Percentiles rank a stretch among this genome's conserved stretches.
These are phyloP conservation scores for Grammomys dolichurus DNA, from an alignment of 2,113 vertebrate species.

Conservation along the genomic window DNA sequence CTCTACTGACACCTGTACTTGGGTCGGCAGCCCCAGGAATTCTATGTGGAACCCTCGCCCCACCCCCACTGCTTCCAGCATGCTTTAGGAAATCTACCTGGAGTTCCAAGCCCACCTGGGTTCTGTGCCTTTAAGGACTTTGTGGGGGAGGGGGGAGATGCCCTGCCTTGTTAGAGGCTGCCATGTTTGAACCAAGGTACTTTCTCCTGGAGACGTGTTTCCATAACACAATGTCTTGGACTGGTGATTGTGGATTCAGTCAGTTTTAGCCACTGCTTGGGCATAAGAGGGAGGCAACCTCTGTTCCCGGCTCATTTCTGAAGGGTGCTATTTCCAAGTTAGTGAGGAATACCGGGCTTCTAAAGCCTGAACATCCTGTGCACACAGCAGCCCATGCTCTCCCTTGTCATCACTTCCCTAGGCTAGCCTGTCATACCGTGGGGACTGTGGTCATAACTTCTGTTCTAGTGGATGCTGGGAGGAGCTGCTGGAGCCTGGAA, in stretches of 20 bases:
- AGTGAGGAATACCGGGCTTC: neutral
- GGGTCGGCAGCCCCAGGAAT: no score
- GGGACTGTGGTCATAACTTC: neutral
- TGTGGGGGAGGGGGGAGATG: no score
- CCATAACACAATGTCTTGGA: neutral
- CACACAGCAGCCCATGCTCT: rapidly evolving
- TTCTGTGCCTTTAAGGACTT: neutral
- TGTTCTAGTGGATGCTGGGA: neutral
- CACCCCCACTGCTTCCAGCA: neutral
- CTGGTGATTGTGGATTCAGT: neutral
- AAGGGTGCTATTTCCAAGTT: neutral
- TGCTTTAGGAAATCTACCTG: neutral
- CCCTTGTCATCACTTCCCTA: neutral
- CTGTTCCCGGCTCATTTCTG: neutral
- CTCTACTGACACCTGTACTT: neutral
- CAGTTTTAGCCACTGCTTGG: neutral
- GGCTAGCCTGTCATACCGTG: neutral
- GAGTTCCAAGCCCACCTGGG: rapidly evolving
- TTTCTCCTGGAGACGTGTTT: neutral
- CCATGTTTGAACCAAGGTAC: no score
- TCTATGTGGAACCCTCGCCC: rapidly evolving
- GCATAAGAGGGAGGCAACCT: neutral
- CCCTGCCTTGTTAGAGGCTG: neutral
- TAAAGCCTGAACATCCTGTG: neutral
- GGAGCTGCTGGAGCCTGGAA: neutral